Conservation (phyloP, 2,797 vertebrate genomes). For the Ciconia nigra region DNA sequence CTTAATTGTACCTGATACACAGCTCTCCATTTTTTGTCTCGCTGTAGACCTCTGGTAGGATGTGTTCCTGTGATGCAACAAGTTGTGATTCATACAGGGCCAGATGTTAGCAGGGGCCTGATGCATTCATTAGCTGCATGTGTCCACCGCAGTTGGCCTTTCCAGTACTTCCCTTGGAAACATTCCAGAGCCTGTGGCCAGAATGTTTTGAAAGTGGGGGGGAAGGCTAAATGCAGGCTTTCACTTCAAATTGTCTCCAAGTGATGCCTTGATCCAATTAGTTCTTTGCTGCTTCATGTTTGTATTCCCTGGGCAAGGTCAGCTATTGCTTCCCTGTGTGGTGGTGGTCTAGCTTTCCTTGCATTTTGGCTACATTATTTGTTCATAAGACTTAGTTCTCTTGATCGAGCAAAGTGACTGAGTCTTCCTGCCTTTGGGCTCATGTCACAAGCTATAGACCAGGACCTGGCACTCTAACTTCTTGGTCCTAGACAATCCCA, state of each 20-base stretch:
- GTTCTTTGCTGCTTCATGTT: rapidly evolving
- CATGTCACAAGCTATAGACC: neutral
- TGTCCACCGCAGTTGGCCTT: neutral
- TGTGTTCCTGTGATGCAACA: neutral
- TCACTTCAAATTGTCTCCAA: neutral
- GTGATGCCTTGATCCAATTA: neutral
- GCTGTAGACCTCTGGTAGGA: neutral
- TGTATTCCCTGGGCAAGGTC: neutral
- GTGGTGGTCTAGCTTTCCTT: neutral
- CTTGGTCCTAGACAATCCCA: neutral
- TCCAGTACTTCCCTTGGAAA: neutral
- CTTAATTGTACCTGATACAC: neutral
- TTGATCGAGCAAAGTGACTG: neutral
- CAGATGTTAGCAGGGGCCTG: neutral
- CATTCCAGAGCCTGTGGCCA: neutral
- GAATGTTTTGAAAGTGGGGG: neutral
- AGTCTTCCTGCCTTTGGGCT: neutral
- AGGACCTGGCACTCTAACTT: neutral
- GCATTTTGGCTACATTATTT: neutral
- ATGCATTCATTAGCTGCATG: neutral
- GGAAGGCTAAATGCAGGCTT: neutral
- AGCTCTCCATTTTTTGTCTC: neutral
- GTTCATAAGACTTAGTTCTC: neutral
- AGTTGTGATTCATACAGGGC: neutral
- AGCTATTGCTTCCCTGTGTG: neutral